Conservation (phyloP, 2,113 vertebrate species). For the Gallinago jamesoni region DNA sequence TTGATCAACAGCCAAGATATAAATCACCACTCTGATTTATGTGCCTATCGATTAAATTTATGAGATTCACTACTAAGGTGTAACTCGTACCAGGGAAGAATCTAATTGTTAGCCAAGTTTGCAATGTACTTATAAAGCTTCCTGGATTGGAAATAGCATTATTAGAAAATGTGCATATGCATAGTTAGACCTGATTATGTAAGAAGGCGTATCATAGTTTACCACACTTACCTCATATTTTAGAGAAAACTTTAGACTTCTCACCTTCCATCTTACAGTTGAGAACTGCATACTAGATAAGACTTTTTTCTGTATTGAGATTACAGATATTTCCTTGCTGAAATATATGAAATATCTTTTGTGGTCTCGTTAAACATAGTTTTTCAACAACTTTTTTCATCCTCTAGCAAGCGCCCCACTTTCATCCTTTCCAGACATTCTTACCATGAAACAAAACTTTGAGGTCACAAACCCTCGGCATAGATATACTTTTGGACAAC, state of each 20-base stretch:
- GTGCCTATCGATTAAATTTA: not conserved
- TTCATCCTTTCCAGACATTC: not conserved
- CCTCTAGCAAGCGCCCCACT: not conserved
- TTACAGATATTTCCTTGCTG: not conserved
- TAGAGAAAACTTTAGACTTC: not conserved
- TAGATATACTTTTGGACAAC: not conserved
- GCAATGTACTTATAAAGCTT: not conserved
- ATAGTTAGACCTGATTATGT: not conserved
- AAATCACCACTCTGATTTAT: slow-evolving; percentile 12
- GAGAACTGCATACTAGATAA: not conserved
- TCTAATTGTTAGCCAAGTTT: not conserved
- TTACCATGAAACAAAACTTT: not conserved
- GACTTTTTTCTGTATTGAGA: not conserved
- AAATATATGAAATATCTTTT: not conserved
- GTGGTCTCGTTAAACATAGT: not conserved
- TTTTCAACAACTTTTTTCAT: not conserved
- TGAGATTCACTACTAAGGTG: not conserved
- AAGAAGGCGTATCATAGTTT: not conserved
- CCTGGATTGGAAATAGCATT: not conserved
- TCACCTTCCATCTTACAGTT: not conserved
- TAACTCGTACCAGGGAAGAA: not conserved
- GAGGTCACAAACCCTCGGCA: not conserved
- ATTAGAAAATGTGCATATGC: not conserved
- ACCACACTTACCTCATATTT: not conserved
- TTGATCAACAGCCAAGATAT: slow-evolving; percentile 3